These are phyloP conservation scores for Sycobia sp. DNA, from an alignment of 1,140 invertebrate species.

Conservation along the genomic window DNA sequence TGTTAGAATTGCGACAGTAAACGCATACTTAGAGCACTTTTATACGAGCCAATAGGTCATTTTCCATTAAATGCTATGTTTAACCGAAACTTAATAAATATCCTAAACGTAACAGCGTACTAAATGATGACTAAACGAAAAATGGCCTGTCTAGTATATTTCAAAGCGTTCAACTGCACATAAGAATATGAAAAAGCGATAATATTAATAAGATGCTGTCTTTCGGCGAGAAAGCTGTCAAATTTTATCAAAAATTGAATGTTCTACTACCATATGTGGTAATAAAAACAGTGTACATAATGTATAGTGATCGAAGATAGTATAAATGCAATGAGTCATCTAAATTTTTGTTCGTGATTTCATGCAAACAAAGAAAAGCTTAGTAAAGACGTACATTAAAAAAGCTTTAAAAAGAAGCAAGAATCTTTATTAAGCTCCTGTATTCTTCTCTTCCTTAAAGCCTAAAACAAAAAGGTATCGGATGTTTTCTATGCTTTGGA, in stretches of 20 bases:
- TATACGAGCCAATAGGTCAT: constrained; percentile 6
- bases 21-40: constrained; percentile 10
- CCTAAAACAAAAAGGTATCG: constrained; percentile 4
- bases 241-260: constrained; percentile 18
- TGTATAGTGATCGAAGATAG: constrained; percentile 54
- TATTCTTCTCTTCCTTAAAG: constrained; percentile 41
- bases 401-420: background rate
- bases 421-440: constrained; percentile 47
- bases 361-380: constrained; percentile 39
- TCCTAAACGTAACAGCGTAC: background rate
- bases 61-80: constrained; percentile 4
- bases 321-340: constrained; percentile 53
- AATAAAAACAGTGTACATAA: constrained; percentile 55
- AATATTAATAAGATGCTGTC: constrained; percentile 4
- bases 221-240: background rate
- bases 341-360: constrained; percentile 53
- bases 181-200: constrained; percentile 6
- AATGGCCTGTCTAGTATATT: constrained; percentile 16
- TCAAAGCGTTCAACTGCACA: constrained; percentile 9
- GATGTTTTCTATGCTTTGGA: background rate
- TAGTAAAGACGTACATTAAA: constrained; percentile 42
- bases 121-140: constrained; percentile 1
- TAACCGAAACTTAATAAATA: background rate
- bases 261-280: constrained; percentile 42
- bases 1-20: constrained; percentile 5